Evolutionary conservation across 1,140 invertebrate genomes (phyloP).

Genomic region (Portunus trituberculatus): DNA sequence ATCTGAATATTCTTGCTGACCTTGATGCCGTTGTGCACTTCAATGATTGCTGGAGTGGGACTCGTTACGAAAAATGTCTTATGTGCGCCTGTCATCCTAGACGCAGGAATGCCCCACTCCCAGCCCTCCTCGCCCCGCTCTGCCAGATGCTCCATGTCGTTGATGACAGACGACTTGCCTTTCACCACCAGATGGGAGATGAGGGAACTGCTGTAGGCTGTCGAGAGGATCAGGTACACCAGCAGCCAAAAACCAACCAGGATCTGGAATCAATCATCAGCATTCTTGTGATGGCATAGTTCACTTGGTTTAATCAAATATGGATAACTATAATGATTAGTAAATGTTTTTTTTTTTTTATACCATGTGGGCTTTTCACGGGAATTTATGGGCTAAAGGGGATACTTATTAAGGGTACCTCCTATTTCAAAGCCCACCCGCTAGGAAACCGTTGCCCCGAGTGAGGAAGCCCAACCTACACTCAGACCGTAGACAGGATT

Average conservation of each 20-base stretch:
- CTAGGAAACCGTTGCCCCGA: no score
- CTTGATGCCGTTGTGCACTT: background rate
- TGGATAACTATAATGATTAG: no score
- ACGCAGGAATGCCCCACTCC: background rate
- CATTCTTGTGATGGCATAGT: no score
- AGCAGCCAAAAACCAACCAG: background rate
- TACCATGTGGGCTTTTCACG: no score
- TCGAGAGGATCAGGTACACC: background rate
- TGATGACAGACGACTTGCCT: slow-evolving; percentile 27
- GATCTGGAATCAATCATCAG: background rate
- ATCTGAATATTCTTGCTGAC: background rate
- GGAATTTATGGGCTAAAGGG: no score
- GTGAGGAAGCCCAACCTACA: no score
- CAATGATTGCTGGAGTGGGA: background rate
- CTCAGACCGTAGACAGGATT: no score
- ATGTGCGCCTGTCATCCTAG: background rate
- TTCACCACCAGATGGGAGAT: slow-evolving; percentile 42
- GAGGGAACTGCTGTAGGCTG: slow-evolving; percentile 7
- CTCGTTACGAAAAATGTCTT: background rate
- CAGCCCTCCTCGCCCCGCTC: background rate
- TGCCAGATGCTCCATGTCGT: slow-evolving; percentile 26
- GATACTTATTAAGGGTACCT: no score
- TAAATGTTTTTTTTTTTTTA: no score
- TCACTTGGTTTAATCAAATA: no score
- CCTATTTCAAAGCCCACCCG: no score